A percentile compares a stretch with the other conserved stretches of the same genome.
phyloP scores from a whole-genome alignment of 2,888 invertebrate species.

The Pilophorus perplexus region DNA sequence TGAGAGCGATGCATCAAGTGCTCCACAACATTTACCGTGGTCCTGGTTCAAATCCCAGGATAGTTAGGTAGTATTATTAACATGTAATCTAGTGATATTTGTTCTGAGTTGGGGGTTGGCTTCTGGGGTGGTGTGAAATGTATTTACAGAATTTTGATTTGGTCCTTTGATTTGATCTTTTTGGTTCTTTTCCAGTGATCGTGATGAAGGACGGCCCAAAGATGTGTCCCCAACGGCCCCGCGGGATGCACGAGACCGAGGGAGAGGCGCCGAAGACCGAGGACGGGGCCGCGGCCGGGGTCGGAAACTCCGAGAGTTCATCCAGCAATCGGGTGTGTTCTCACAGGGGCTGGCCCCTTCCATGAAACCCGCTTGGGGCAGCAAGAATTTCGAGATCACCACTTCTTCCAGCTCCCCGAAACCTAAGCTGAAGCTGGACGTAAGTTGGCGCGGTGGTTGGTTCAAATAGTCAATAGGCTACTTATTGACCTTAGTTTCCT shows the following conservation, averaged over 20 bases:
- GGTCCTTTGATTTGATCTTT: no score
- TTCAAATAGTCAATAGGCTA: not conserved
- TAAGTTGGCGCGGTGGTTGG: no score
- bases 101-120: no score
- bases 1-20: no score
- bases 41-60: no score
- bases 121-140: no score
- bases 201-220: not conserved
- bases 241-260: not conserved
- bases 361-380: constrained; percentile 33
- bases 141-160: no score
- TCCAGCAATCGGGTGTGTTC: constrained; percentile 44
- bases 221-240: not conserved
- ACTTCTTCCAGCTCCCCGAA: not conserved
- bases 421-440: constrained; percentile 24
- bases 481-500: not conserved
- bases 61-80: no score
- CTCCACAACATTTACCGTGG: no score
- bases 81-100: no score
- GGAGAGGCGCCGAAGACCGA: constrained; percentile 7
- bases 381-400: constrained; percentile 20
- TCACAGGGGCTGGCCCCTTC: constrained; percentile 45
- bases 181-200: constrained; percentile 4
- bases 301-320: constrained; percentile 28
- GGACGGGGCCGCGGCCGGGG: constrained; percentile 27